Evolutionary conservation across 2,888 invertebrate species (phyloP).

Genomic region (Deilephila porcellus): DNA sequence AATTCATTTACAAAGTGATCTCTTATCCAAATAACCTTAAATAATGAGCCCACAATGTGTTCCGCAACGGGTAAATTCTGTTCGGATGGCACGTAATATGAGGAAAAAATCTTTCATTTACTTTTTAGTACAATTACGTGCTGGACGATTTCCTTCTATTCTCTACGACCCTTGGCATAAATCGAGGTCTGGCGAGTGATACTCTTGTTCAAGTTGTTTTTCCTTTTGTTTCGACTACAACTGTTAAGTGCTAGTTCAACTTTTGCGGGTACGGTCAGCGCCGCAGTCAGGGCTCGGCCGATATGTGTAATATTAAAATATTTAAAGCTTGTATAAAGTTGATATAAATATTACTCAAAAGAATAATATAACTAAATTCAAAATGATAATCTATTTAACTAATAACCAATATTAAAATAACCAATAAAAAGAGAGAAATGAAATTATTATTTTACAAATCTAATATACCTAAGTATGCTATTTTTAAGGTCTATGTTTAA

Average conservation of each 20-base stretch:
- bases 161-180: neutral
- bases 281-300: neutral
- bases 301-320: neutral
- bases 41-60: neutral
- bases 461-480: too few species aligned
- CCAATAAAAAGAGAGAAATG: too few species aligned
- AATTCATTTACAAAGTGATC: neutral
- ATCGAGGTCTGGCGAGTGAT: slow-evolving; percentile 1
- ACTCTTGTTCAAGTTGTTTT: neutral
- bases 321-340: too few species aligned
- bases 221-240: neutral
- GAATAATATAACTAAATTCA: too few species aligned
- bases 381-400: too few species aligned
- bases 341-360: too few species aligned
- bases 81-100: neutral
- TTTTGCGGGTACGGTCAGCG: neutral
- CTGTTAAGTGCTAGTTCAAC: slow-evolving; percentile 6
- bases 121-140: slow-evolving; percentile 3
- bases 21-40: neutral
- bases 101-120: slow-evolving; percentile 8
- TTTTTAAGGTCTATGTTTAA: too few species aligned
- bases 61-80: neutral
- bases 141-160: slow-evolving; percentile 2
- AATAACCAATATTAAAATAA: too few species aligned
- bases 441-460: too few species aligned